phyloP scores from a whole-genome alignment of 2,888 invertebrate species.

The Heterodera filipjevi region DNA sequence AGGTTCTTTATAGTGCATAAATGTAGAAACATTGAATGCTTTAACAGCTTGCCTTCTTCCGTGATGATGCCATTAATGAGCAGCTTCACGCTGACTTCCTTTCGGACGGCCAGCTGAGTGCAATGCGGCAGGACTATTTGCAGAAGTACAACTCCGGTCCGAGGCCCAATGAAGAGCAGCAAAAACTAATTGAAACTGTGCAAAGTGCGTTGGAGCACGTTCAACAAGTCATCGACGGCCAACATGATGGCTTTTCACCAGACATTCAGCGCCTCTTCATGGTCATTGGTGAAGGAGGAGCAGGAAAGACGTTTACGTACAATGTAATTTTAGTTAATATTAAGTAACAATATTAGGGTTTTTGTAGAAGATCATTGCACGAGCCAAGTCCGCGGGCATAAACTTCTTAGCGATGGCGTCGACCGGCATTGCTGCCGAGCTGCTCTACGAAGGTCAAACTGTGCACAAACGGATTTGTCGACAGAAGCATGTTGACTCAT shows the following conservation, averaged over 20 bases:
- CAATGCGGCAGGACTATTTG: neutral
- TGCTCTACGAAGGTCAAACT: slow-evolving; percentile 24
- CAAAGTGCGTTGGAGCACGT: neutral
- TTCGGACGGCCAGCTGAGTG: neutral
- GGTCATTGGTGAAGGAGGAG: neutral
- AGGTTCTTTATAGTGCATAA: too few species aligned
- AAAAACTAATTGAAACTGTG: neutral
- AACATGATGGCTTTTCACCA: neutral
- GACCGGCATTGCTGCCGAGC: slow-evolving; percentile 34
- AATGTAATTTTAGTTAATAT: neutral
- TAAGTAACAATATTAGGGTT: fast-evolving
- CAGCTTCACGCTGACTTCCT: neutral
- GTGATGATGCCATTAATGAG: neutral
- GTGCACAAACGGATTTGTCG: slow-evolving; percentile 16
- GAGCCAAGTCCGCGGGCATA: neutral
- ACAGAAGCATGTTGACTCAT: neutral
- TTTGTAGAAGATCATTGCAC: neutral
- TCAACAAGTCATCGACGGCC: neutral
- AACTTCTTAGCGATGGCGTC: slow-evolving; percentile 26
- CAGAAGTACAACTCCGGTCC: neutral
- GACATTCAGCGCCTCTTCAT: neutral
- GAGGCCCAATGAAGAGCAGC: neutral
- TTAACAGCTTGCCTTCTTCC: neutral
- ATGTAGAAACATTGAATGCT: too few species aligned
- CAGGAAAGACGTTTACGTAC: neutral